A percentile compares a stretch with the other conserved stretches of the same genome.
These are phyloP conservation scores for Diplodus sargus DNA, from an alignment of 2,797 vertebrate species.

Conservation along the genomic window DNA sequence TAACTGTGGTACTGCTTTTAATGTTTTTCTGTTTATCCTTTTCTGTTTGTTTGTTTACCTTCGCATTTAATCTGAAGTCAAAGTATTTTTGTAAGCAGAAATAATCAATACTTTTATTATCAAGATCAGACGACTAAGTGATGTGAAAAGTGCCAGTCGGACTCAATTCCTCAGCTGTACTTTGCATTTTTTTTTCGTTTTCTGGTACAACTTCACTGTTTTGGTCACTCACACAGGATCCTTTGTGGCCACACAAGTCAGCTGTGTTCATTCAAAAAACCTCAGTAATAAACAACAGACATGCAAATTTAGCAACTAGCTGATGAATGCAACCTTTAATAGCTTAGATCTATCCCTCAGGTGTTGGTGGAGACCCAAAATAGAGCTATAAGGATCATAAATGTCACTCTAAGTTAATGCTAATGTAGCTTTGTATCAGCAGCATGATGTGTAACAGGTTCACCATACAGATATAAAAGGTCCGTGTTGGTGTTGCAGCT, in stretches of 20 bases:
- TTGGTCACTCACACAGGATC: neutral
- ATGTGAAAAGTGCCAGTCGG: no score
- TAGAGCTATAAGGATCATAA: neutral
- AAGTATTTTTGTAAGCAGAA: no score
- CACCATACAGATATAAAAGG: neutral
- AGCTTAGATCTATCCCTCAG: neutral
- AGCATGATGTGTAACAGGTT: neutral
- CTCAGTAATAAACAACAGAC: neutral
- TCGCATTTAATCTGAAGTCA: neutral
- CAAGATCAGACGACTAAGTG: neutral
- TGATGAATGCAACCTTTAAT: neutral
- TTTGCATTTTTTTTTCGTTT: neutral
- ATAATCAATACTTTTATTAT: neutral
- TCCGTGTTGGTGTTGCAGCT: neutral
- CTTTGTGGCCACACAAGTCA: neutral
- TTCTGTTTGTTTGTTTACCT: no score
- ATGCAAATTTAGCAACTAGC: neutral
- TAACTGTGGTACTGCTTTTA: neutral
- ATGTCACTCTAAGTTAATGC: neutral
- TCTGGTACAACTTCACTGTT: neutral
- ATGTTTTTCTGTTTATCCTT: no score
- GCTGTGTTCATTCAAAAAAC: neutral
- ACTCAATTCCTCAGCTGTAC: neutral
- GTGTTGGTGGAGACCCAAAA: constrained; percentile 4
- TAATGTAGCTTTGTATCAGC: neutral